Percentiles rank a stretch among this genome's conserved stretches.
Evolutionary conservation across 2,888 invertebrate species (phyloP).

Genomic region (Brachylomia viminalis): DNA sequence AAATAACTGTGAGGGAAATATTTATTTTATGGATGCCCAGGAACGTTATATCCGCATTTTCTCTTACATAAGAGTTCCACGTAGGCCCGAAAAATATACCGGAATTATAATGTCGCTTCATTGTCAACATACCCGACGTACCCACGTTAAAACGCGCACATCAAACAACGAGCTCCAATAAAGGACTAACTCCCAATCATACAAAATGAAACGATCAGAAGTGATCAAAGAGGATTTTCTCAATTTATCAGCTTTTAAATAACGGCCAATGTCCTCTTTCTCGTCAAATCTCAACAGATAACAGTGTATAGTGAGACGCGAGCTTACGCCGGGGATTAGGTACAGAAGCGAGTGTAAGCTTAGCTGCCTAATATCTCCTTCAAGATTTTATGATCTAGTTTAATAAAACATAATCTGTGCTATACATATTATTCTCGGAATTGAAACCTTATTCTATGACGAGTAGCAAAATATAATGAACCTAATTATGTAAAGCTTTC

Average conservation of each 20-base stretch:
- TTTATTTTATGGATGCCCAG: conserved; percentile 62
- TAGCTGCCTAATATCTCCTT: conserved; percentile 59
- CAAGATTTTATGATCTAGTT: conserved; percentile 63
- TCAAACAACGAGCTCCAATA: conserved; percentile 48
- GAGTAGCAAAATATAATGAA: conserved; percentile 3
- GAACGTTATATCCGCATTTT: conserved; percentile 56
- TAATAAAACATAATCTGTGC: conserved; percentile 44
- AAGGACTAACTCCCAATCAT: conserved; percentile 43
- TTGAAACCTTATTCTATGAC: background rate
- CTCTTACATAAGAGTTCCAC: conserved; percentile 45
- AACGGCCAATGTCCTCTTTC: conserved; percentile 40
- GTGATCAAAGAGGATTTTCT: conserved; percentile 49
- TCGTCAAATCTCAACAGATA: conserved; percentile 63
- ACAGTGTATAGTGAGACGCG: conserved; percentile 56
- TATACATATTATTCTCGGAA: conserved; percentile 9
- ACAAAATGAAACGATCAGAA: conserved; percentile 40
- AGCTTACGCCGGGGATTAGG: conserved; percentile 64
- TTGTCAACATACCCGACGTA: conserved; percentile 33
- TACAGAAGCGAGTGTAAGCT: conserved; percentile 64
- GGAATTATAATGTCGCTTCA: conserved; percentile 45
- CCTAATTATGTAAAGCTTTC: background rate
- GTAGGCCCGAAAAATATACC: conserved; percentile 42
- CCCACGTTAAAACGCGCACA: conserved; percentile 21
- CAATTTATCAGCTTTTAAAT: conserved; percentile 50
- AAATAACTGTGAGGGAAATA: conserved; percentile 63